These are phyloP conservation scores for Poeciliopsis paucimaculata DNA, from an alignment of 2,797 vertebrate genomes.

Conservation along the genomic window DNA sequence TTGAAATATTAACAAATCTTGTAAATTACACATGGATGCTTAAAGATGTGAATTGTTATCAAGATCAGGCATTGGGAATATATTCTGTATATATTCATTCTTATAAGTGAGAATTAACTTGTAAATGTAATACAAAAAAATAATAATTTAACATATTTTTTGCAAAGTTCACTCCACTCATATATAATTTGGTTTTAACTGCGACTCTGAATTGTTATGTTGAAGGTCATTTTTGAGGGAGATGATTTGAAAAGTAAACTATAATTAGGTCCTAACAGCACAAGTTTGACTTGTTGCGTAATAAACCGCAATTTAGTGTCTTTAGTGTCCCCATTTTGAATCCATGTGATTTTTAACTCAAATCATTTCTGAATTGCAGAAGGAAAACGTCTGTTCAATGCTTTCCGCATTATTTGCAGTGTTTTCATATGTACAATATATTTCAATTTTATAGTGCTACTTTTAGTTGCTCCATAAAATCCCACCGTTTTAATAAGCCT, in stretches of 20 bases:
- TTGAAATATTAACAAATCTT: no score
- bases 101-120: slow-evolving; percentile 13
- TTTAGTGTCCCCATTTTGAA: slow-evolving; percentile 15
- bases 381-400: not conserved
- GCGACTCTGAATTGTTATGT: not conserved
- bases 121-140: slow-evolving; percentile 41
- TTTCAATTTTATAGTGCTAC: no score
- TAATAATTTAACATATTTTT: slow-evolving; percentile 38
- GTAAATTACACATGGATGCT: slow-evolving; percentile 16
- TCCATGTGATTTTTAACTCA: not conserved
- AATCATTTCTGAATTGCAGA: not conserved
- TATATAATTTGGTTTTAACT: not conserved
- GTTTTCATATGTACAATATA: no score
- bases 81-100: no score
- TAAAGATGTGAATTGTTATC: slow-evolving; percentile 62
- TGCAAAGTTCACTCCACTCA: not conserved
- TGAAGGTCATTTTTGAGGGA: slow-evolving; percentile 2
- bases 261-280: slow-evolving; percentile 6
- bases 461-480: no score
- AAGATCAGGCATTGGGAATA: slow-evolving; percentile 4
- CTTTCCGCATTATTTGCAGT: no score
- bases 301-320: slow-evolving; percentile 59
- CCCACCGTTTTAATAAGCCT: no score
- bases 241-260: not conserved
- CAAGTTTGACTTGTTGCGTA: slow-evolving; percentile 34